Evolutionary conservation across 2,113 vertebrate genomes (phyloP).

Genomic region (Scartelaos histophorus): DNA sequence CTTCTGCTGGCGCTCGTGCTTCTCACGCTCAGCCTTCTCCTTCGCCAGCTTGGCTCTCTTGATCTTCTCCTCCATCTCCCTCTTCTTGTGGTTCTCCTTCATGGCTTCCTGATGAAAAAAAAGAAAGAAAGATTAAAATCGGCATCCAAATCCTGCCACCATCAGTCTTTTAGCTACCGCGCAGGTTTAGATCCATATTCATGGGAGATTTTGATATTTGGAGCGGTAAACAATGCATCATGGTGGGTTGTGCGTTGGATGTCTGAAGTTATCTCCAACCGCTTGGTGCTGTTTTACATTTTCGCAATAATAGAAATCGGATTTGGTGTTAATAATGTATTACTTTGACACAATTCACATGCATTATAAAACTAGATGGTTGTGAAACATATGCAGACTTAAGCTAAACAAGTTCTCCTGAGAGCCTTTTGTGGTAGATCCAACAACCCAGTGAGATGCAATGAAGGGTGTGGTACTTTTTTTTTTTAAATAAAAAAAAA

Average conservation of each 20-base stretch:
- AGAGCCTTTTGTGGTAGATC: not conserved
- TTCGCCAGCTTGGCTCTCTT: conserved; percentile 96
- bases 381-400: not conserved
- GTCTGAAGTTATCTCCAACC: conserved; percentile 22
- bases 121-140: conserved; percentile 50
- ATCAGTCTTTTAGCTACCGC: conserved; percentile 43
- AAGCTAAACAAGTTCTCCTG: not conserved
- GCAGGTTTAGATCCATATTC: conserved; percentile 52
- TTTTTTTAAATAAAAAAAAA: not conserved
- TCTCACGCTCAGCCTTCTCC: conserved; percentile 96
- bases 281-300: conserved; percentile 19
- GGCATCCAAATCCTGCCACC: conserved; percentile 47
- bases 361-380: not conserved
- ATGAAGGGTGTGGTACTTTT: not conserved
- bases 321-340: conserved; percentile 37
- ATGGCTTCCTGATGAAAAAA: conserved; percentile 86
- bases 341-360: conserved; percentile 10
- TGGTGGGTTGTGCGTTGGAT: conserved; percentile 13
- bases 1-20: conserved; percentile 92
- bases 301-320: conserved; percentile 17
- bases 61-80: conserved; percentile 94
- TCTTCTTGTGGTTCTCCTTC: conserved; percentile 96
- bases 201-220: conserved; percentile 47
- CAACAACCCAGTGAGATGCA: not conserved
- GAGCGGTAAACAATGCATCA: conserved; percentile 57